Conservation (phyloP, 2,888 invertebrate species). For the Dinocampus coccinellae region DNA sequence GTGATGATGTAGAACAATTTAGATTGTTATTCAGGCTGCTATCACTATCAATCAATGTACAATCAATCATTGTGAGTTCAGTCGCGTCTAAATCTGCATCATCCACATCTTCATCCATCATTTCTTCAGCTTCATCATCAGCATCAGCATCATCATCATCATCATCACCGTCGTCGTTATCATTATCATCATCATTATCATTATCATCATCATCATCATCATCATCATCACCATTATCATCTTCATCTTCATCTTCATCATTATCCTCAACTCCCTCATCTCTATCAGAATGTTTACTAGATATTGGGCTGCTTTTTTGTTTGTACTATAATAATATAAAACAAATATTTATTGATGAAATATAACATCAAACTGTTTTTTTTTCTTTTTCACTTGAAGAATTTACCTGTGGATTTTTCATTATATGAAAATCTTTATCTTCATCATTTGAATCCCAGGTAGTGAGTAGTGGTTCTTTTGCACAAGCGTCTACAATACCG, state of each 20-base stretch:
- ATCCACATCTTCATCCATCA: conserved; percentile 35
- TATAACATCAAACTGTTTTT: neutral
- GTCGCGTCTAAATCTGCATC: conserved; percentile 59
- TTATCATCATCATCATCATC: conserved; percentile 19
- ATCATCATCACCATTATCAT: conserved; percentile 18
- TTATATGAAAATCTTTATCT: conserved; percentile 73
- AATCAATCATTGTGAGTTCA: conserved; percentile 61
- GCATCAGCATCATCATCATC: conserved; percentile 37
- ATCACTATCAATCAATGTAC: conserved; percentile 58
- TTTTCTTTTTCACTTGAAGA: too few relatives aligned
- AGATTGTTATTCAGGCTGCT: conserved; percentile 65
- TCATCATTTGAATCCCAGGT: conserved; percentile 67
- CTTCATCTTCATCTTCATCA: conserved; percentile 34
- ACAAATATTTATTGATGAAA: neutral
- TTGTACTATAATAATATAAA: conserved; percentile 51
- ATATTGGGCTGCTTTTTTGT: conserved; percentile 48
- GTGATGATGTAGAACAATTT: conserved; percentile 52
- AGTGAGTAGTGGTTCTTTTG: conserved; percentile 68
- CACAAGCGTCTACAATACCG: conserved; percentile 70
- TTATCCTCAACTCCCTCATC: conserved; percentile 20
- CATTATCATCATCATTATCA: conserved; percentile 34
- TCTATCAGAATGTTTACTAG: conserved; percentile 41
- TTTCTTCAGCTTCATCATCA: neutral
- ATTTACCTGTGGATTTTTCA: conserved; percentile 79
- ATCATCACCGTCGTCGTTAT: conserved; percentile 15